Evolutionary conservation across 37 sponge, comb jelly and placozoan species (phyloP), one percentile per base, ranked within the genome.

Genomic region (Halichondria panicea): DNA sequence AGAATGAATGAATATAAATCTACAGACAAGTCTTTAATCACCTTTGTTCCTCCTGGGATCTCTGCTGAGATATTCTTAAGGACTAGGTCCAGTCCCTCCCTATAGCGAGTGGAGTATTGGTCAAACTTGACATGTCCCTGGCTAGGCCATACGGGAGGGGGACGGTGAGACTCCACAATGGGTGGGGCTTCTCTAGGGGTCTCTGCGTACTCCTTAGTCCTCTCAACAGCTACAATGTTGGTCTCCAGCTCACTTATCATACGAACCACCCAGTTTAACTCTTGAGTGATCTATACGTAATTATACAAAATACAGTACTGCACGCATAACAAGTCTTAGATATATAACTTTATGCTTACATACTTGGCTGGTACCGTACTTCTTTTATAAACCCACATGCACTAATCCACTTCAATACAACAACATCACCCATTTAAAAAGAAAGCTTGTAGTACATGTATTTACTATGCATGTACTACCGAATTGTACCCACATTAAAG

Each of bases 221-320:
- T 87, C 78, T 97, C 98, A 37, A 97, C 93, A 32, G 95, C 78
- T 25, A 97, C 98, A 50, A 97, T 81, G 63, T 94, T 97, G 13
- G 93, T 84, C 64, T 97, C 98, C 78, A 97, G 57, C 48, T 97
- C 92, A 78, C 90, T 86, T 70, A 60, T 89, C 95, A 89, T 91
- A 1, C 98, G 54, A 25, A 97, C 98, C 53, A 94, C 8, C 92
- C 94, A 94, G 56, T 82, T 88, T 43, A 97, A 80, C 4, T 79
- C 38, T 25, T 70, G 75, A 22, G 98, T 97, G 8, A 92, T 69
- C 95, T 95, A 48, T 30, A 66, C n/a, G 1, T 13, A 22, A 53
- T 13, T 12, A 24, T n/a, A 74, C 28, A n/a, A 27, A 7, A n/a
- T n/a, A n/a, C n/a, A n/a, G n/a, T n/a, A n/a, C n/a, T n/a, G n/a